Percentiles rank a stretch among this genome's conserved stretches.
phyloP scores from a whole-genome alignment of 2,888 invertebrate species.

The Sabatieria punctata region DNA sequence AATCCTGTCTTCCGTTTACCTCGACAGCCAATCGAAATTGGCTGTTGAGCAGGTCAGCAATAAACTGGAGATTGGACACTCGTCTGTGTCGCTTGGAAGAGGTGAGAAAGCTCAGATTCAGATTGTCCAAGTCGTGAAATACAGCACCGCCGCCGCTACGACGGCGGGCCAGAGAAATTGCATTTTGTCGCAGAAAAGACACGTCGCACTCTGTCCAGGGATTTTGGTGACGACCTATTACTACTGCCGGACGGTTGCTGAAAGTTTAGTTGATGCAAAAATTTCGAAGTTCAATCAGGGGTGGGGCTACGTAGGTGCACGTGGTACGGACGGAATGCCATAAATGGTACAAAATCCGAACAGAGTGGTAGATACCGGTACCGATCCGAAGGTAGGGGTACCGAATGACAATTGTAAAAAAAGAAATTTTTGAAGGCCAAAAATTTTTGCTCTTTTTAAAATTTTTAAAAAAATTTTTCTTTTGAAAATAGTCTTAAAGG shows the following conservation, averaged over 20 bases:
- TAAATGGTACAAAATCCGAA: too few species aligned
- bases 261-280: neutral
- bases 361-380: too few species aligned
- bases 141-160: constrained; percentile 91
- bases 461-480: too few species aligned
- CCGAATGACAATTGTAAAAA: too few species aligned
- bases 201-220: constrained; percentile 82
- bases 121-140: constrained; percentile 68
- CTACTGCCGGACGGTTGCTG: constrained; percentile 70
- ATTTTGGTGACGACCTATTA: constrained; percentile 90
- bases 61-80: constrained; percentile 65
- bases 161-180: constrained; percentile 50
- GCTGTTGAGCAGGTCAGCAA: constrained; percentile 60
- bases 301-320: too few species aligned
- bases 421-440: too few species aligned
- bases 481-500: too few species aligned
- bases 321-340: too few species aligned
- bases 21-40: constrained; percentile 58
- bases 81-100: constrained; percentile 63
- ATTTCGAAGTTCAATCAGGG: too few species aligned
- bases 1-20: constrained; percentile 65
- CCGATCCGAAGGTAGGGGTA: too few species aligned
- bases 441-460: too few species aligned
- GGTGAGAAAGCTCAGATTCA: constrained; percentile 81
- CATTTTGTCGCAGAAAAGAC: constrained; percentile 45